phyloP scores from a whole-genome alignment of 2,797 vertebrate species.

The Tangara arthus region DNA sequence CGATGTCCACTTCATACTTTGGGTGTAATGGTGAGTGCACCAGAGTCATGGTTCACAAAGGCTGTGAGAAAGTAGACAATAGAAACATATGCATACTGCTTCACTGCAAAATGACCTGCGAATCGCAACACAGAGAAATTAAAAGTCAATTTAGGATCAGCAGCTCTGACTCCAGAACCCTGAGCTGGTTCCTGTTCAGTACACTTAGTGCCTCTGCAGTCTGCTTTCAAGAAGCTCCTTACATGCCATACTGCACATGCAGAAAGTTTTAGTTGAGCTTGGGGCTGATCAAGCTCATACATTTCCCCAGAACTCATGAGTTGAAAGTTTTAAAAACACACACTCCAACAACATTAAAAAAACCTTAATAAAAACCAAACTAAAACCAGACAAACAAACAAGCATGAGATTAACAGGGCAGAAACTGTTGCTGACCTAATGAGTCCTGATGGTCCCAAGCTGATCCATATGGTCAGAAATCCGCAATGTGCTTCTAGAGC shows the following conservation, averaged over 20 bases:
- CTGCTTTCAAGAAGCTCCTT: not conserved
- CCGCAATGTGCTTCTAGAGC: fast-evolving
- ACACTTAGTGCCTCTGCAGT: not conserved
- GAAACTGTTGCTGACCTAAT: not conserved
- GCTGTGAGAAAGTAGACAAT: not conserved
- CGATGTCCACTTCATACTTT: not conserved
- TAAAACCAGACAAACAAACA: not conserved
- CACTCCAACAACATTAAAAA: not conserved
- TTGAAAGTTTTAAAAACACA: not conserved
- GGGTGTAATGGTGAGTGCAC: not conserved
- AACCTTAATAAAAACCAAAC: not conserved
- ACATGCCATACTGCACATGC: not conserved
- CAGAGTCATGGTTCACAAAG: not conserved
- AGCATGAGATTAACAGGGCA: not conserved
- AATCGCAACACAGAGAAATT: not conserved
- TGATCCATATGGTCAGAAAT: not conserved
- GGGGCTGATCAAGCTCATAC: not conserved
- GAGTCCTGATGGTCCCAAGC: not conserved
- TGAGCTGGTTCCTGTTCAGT: not conserved
- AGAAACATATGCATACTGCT: not conserved
- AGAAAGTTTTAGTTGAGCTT: not conserved
- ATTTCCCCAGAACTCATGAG: not conserved
- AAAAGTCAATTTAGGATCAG: not conserved
- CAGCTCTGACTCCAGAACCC: not conserved
- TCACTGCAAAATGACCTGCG: not conserved